Evolutionary conservation across 2,888 invertebrate species (phyloP), one percentile per base, ranked within the genome.

Genomic region (Drosophila melanosoma): DNA sequence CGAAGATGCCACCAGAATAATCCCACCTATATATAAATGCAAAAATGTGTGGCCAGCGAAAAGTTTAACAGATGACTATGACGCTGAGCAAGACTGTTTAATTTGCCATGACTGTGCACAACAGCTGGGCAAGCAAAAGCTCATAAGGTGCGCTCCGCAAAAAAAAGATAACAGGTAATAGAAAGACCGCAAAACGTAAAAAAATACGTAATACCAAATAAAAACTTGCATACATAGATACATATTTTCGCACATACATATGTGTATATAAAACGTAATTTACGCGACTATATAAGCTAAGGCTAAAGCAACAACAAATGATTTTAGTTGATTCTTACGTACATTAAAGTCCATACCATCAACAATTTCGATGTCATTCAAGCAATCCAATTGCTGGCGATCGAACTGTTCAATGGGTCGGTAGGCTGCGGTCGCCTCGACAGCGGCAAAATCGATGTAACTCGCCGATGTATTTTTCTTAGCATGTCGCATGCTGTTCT

Each of bases 361-460:
- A 33, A 92, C 73, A 20, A 93, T 85, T 81, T 93, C 93, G 56
- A 93, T 92, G 57, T 91, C 89, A 48, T 62, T 71, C 17, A 76
- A 76, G 61, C 64, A 49, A 52, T 67, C 57, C 33, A 29, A 63
- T 64, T 49, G 69, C 48, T 62, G 71, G n/a, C 52, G 42, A 59
- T 84, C 81, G 49, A 85, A 76, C 40, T 68, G 69, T 36, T 88
- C 90, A 40, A 76, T 78, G 20, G 79, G 77, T 56, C 87, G 60
- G 53, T 53, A 71, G 32, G 49, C 81, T 1, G 78, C 66, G 10
- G 80, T 78, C 15, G 91, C 92, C 68, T 93, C 92, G 36, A 90
- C 74, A 54, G 91, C 91, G 48, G 84, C 90, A 87, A 92, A 92
- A 91, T 93, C 93, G 69, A 92, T 89, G 58, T 80, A 12, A 23